Conservation (phyloP, 1,140 invertebrate species). For the Drosophila serrata region DNA sequence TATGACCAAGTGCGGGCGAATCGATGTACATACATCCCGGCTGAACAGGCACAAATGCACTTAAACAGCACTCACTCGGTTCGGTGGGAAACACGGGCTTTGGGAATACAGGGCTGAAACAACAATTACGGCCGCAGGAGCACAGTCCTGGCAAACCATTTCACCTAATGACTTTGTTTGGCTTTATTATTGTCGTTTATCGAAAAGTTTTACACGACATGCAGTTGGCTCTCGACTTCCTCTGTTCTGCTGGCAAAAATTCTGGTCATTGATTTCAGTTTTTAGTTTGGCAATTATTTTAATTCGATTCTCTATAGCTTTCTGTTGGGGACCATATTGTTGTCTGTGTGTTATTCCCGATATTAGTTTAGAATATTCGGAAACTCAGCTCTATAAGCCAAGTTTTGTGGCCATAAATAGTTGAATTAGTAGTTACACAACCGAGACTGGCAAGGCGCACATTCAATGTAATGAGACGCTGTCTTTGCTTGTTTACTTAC, state of each 20-base stretch:
- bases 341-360: slow-evolving; percentile 13
- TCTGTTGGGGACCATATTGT: slow-evolving; percentile 11
- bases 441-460: neutral
- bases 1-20: slow-evolving; percentile 36
- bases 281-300: slow-evolving; percentile 56
- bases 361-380: slow-evolving; percentile 38
- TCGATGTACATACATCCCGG: slow-evolving; percentile 8
- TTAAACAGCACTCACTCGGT: slow-evolving; percentile 38
- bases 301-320: slow-evolving; percentile 59
- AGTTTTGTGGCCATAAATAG: neutral
- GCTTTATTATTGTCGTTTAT: slow-evolving; percentile 79
- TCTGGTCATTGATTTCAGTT: slow-evolving; percentile 56
- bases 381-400: slow-evolving; percentile 13
- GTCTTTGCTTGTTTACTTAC: neutral
- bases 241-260: slow-evolving; percentile 36
- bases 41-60: slow-evolving; percentile 50
- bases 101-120: slow-evolving; percentile 36
- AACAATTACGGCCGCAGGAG: slow-evolving; percentile 61
- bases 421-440: neutral
- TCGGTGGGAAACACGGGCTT: slow-evolving; percentile 7
- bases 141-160: slow-evolving; percentile 54
- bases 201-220: slow-evolving; percentile 72
- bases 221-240: slow-evolving; percentile 9
- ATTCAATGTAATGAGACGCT: slow-evolving; percentile 47
- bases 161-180: slow-evolving; percentile 76